Base-by-base conservation (phyloP, 2,113 vertebrate genomes). In the Calidris pygmaea region DNA sequence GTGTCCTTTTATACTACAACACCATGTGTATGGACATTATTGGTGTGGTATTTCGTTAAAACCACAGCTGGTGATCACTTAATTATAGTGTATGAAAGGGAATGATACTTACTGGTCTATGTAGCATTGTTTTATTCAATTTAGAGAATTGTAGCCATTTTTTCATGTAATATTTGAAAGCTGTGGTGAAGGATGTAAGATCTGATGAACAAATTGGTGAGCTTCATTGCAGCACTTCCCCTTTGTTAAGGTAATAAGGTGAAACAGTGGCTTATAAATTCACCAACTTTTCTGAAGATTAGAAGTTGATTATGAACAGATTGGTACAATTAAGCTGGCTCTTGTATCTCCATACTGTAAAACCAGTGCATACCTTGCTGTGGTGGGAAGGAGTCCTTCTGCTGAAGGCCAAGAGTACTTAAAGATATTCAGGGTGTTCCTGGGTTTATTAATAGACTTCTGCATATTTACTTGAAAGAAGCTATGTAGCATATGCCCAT, bases 31-130 rank as follows among this genome's bases (percentile, higher is more conserved):
- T 72, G 70, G 72, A 29, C 35, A 19, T 93, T 96, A 35, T 39
- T 89, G 53, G 20, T 56, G 35, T 82, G 52, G 29, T 70, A n/a
- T 81, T 94, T 94, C 76, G 89, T 93, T 93, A 87, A 75, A 91
- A 79, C 16, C 50, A 35, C 73, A 87, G 87, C 66, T 94, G 70
- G 48, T 79, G 66, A 72, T 82, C 30, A 73, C 89, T 73, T 80
- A 80, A 87, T 86, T 93, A 55, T 30, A 27, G 14, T 29, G 32
- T 68, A 58, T 1, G 2, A 77, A 91, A 65, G 27, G 24, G 35
- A 85, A 43, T 62, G 14, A 32, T 77, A 43, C 35, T 85, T 85
- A 29, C 11, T 81, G 53, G 62, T 27, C 27, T 73, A 4, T 29
- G 24, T 79, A 65, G 20, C 48, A n/a, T 79, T 74, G 45, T 30